Base-by-base conservation (phyloP, 2,797 vertebrate genomes). In the Molossus molossus region DNA sequence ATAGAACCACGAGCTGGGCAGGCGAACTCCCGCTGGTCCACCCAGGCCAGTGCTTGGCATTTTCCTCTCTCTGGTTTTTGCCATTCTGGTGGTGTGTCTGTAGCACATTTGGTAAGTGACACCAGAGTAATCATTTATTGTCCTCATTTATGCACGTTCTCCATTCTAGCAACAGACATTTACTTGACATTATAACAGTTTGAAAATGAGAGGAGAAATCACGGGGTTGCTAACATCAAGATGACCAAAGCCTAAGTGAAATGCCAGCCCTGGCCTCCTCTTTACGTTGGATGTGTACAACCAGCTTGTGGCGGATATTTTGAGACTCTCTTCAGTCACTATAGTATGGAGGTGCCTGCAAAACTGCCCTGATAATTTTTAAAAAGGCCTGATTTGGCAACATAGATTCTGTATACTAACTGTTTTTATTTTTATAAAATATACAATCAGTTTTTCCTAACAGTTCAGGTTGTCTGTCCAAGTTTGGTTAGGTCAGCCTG, bases 241-340 rank as follows among this genome's bases (percentile, higher is more conserved):
- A 62, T 64, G 57, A 77, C 70, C 29, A 6, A 21, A 48, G n/a
- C 9, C 20, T 2, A 6, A 11, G 33, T 33, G 69, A 53, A 33
- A 14, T 5, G 50, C 53, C 6, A 8, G 29, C n/a, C 1, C 18
- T 1, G 0, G 29, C 10, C 15, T 7, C 48, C 70, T n/a, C 0
- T n/a, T 40, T 25, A 25, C 1, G 0, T 2, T 9, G 53, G 45
- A 18, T 0, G 1, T 3, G 21, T 0, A 0, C 4, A 29, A 17
- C 20, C 21, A 23, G 53, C 20, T 20, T 8, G 6, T 70, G 15
- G 25, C 53, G 11, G 20, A 5, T 25, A 1, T 65, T 60, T 20
- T 10, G 29, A 62, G 20, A 53, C 27, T 18, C 37, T 3, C 70
- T 87, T 45, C 73, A 12, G 67, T 21, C 53, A 45, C 60, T 33